phyloP scores from a whole-genome alignment of 2,113 vertebrate genomes.

The Bufo bufo region DNA sequence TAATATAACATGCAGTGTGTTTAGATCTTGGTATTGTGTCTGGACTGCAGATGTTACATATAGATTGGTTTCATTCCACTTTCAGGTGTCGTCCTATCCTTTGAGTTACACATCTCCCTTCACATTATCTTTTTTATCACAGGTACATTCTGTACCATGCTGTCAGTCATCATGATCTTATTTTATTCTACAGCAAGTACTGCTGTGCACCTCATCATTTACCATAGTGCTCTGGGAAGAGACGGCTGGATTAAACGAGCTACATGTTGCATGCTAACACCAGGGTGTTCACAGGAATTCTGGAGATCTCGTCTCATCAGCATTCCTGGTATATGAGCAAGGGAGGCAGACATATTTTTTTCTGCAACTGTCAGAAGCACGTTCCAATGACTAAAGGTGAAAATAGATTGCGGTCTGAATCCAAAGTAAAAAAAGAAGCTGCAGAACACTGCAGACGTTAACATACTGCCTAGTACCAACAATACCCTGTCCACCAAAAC shows the following conservation, averaged over 20 bases:
- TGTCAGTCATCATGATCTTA: not conserved
- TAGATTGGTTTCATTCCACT: not conserved
- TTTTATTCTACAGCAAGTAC: constrained; percentile 1
- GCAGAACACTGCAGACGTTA: not conserved
- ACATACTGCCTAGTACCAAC: not conserved
- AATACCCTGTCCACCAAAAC: not conserved
- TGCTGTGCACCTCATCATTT: constrained; percentile 8
- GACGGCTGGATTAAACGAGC: not conserved
- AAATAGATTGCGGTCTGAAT: constrained; percentile 11
- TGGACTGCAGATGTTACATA: not conserved
- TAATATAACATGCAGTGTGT: not conserved
- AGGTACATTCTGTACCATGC: not conserved
- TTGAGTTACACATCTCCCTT: not conserved
- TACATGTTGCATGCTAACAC: constrained; percentile 27
- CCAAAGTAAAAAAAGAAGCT: not conserved
- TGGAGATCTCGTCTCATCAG: constrained; percentile 31
- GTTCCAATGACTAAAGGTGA: constrained; percentile 46
- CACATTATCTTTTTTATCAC: not conserved
- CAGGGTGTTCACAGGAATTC: not conserved
- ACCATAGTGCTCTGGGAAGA: constrained; percentile 7
- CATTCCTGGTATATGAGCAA: constrained; percentile 16
- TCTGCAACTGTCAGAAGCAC: constrained; percentile 25
- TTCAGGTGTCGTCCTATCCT: not conserved
- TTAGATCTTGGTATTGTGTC: not conserved
- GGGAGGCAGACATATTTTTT: constrained; percentile 17